Conservation (phyloP, 2,113 vertebrate genomes). For the Sus scrofa region T2T-Sscrofa CM000812.6:186513501-186514000, state of each 20-base stretch:
- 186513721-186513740: neutral
- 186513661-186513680: neutral
- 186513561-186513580: slow-evolving; percentile 1
- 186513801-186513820: neutral
- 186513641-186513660: neutral
- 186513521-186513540: neutral
- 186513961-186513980: neutral
- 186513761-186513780: neutral
- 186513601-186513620: neutral
- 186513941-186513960: neutral
- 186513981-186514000: neutral
- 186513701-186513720: neutral
- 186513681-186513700: neutral
- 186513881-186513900: neutral
- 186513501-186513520: neutral
- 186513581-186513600: neutral
- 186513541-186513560: neutral
- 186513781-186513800: neutral
- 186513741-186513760: neutral
- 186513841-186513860: neutral
- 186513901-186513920: neutral
- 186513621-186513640: neutral
- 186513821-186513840: neutral
- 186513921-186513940: neutral
- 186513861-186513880: neutral